These are phyloP conservation scores for Archocentrus centrarchus DNA, from an alignment of 2,113 vertebrate species.

Conservation along the genomic window DNA sequence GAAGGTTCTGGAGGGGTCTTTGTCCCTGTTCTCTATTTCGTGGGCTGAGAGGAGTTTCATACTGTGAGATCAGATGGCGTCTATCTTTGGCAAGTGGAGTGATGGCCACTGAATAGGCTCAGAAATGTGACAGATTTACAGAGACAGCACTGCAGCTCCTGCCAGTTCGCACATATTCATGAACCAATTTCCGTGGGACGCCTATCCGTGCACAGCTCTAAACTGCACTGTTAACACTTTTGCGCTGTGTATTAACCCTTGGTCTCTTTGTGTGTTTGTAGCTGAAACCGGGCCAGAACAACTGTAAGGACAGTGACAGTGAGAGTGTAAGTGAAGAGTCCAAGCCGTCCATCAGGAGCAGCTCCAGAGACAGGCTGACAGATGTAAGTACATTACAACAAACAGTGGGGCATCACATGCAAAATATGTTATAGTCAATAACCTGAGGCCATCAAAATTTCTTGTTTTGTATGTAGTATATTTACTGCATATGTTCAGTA, in stretches of 20 bases:
- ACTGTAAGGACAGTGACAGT: slow-evolving; percentile 92
- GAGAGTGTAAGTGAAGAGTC: slow-evolving; percentile 89
- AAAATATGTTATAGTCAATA: too few relatives aligned
- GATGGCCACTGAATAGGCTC: slow-evolving; percentile 62
- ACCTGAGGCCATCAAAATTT: neutral
- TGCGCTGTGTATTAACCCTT: slow-evolving; percentile 48
- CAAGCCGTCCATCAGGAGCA: slow-evolving; percentile 90
- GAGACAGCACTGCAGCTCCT: slow-evolving; percentile 50
- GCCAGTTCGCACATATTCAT: slow-evolving; percentile 74
- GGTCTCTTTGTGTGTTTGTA: slow-evolving; percentile 70
- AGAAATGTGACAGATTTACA: slow-evolving; percentile 72
- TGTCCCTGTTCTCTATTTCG: slow-evolving; percentile 62
- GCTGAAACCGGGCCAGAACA: slow-evolving; percentile 92
- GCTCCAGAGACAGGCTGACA: slow-evolving; percentile 91
- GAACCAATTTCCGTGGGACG: slow-evolving; percentile 50
- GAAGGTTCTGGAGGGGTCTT: slow-evolving; percentile 74
- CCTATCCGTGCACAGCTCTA: slow-evolving; percentile 20
- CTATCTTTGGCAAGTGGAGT: slow-evolving; percentile 67
- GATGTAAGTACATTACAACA: slow-evolving; percentile 86
- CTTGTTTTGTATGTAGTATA: neutral
- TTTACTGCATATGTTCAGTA: neutral
- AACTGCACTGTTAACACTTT: slow-evolving; percentile 46
- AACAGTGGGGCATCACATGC: neutral
- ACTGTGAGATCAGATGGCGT: slow-evolving; percentile 75
- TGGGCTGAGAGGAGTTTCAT: slow-evolving; percentile 69